Conservation (phyloP, 2,888 invertebrate species). For the Eucriotettix oculatus region DNA sequence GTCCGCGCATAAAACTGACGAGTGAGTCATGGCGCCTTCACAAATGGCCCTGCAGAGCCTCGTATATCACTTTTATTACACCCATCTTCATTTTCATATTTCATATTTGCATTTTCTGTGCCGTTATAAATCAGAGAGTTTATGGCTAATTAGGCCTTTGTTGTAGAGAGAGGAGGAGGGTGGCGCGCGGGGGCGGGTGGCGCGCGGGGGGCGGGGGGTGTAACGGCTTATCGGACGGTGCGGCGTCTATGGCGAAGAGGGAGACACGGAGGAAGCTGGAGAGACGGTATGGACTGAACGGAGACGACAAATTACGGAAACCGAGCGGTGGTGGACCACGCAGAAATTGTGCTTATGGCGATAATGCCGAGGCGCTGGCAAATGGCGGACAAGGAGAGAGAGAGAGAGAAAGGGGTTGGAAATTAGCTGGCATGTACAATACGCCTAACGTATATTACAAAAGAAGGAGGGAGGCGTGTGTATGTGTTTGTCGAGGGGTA, state of each 20-base stretch:
- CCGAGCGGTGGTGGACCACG: not conserved
- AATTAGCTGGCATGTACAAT: not conserved
- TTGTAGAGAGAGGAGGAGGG: conserved; percentile 24
- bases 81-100: conserved; percentile 49
- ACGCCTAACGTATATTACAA: not conserved
- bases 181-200: conserved; percentile 7
- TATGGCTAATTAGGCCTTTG: conserved; percentile 43
- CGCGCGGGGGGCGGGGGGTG: not conserved
- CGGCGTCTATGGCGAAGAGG: not conserved
- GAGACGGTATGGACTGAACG: not conserved
- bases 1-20: conserved; percentile 19
- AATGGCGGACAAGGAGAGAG: not conserved
- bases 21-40: conserved; percentile 24
- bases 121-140: conserved; percentile 45
- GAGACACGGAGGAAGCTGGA: not conserved
- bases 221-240: not conserved
- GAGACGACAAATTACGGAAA: not conserved
- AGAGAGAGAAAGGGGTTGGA: not conserved
- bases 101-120: conserved; percentile 41
- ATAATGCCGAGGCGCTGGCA: too few relatives aligned
- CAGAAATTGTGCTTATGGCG: too few relatives aligned
- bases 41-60: conserved; percentile 32
- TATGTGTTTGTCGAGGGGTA: not conserved
- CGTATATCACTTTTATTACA: conserved; percentile 34
- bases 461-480: not conserved